Evolutionary conservation across 2,888 invertebrate genomes (phyloP).

Genomic region (Steromphala cineraria): DNA sequence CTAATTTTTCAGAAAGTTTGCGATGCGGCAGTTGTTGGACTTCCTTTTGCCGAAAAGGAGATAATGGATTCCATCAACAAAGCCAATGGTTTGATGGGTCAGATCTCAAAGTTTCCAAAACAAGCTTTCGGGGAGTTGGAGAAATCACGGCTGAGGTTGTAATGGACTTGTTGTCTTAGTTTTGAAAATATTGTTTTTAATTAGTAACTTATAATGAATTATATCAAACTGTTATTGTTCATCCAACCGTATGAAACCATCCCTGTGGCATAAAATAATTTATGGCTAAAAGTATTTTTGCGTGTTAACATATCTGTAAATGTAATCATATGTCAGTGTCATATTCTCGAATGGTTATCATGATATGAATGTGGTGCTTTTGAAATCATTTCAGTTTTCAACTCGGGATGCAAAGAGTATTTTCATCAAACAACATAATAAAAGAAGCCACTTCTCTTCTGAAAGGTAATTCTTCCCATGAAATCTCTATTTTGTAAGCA

Average conservation of each 20-base stretch:
- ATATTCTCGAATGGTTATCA: no score
- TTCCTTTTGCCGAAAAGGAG: conserved; percentile 33
- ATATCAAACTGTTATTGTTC: no score
- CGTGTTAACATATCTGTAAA: no score
- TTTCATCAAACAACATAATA: conserved; percentile 17
- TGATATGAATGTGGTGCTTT: no score
- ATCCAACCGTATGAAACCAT: no score
- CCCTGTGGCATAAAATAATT: no score
- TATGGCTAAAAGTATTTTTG: no score
- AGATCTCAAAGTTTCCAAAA: conserved; percentile 19
- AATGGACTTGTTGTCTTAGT: no score
- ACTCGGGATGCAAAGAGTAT: conserved; percentile 25
- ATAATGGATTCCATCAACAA: conserved; percentile 25
- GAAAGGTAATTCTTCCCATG: conserved; percentile 10
- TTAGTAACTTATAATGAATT: no score
- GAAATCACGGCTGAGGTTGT: conserved; percentile 19
- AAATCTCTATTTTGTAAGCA: no score
- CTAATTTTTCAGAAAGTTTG: conserved; percentile 27
- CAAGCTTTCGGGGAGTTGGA: conserved; percentile 27
- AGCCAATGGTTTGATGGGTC: background rate
- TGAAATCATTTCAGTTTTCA: conserved; percentile 17
- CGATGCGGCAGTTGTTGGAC: conserved; percentile 21
- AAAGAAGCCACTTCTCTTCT: conserved; percentile 26
- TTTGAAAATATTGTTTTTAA: no score
- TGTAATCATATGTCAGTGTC: no score